These are phyloP conservation scores for Triplophysa siluroides DNA, from an alignment of 2,113 vertebrate genomes.

Conservation along the genomic window DNA sequence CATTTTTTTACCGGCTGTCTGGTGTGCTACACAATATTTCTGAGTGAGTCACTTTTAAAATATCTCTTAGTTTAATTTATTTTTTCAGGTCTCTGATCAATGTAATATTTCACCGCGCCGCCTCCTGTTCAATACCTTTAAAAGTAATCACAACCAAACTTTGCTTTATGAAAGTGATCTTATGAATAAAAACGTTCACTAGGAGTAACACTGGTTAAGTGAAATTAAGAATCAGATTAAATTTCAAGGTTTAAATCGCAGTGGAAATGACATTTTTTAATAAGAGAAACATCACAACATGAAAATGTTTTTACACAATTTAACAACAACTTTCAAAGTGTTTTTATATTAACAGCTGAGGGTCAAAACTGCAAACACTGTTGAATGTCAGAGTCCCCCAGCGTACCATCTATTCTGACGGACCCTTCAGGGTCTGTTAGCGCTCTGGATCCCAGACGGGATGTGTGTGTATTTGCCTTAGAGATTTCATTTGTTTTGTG, in stretches of 20 bases:
- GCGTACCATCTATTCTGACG: background rate
- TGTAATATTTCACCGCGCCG: background rate
- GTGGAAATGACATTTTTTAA: too few relatives aligned
- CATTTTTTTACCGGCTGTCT: constrained; percentile 25
- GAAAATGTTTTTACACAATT: too few relatives aligned
- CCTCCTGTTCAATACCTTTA: background rate
- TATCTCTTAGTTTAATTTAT: background rate
- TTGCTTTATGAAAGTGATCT: too few relatives aligned
- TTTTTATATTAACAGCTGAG: too few relatives aligned
- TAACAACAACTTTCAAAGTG: too few relatives aligned
- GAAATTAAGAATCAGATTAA: too few relatives aligned
- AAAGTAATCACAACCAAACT: background rate
- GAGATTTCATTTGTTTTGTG: constrained; percentile 29
- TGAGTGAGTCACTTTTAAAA: background rate
- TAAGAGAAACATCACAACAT: too few relatives aligned
- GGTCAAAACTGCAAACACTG: background rate
- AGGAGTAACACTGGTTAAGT: too few relatives aligned
- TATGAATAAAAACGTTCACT: too few relatives aligned
- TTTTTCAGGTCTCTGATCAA: background rate
- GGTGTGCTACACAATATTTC: background rate
- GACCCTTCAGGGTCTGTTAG: background rate
- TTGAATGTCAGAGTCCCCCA: background rate
- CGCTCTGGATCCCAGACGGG: background rate
- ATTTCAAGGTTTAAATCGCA: too few relatives aligned
- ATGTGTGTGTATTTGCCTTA: constrained; percentile 4